Evolutionary conservation across 2,888 invertebrate species (phyloP).

Genomic region (Scaptomyza reducta): DNA sequence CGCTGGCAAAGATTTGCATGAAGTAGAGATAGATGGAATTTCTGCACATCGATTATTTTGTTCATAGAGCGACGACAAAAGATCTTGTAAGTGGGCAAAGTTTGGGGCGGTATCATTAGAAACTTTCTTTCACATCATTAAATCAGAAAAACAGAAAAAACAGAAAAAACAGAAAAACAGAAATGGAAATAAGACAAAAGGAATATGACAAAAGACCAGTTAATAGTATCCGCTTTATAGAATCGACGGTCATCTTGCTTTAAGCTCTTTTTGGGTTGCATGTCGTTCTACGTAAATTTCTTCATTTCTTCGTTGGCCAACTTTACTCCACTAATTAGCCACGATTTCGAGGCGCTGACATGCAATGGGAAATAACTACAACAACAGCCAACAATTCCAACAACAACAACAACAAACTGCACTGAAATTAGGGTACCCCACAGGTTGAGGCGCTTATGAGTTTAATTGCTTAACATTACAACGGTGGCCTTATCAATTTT

Average conservation of each 20-base stretch:
- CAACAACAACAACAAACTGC: conserved; percentile 45
- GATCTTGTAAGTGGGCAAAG: conserved; percentile 27
- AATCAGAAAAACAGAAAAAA: conserved; percentile 41
- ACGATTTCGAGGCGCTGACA: conserved; percentile 70
- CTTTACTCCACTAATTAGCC: conserved; percentile 72
- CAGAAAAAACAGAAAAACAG: not conserved
- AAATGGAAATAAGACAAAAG: conserved; percentile 44
- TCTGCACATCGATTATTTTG: conserved; percentile 5
- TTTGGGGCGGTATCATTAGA: conserved; percentile 61
- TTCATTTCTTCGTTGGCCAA: conserved; percentile 67
- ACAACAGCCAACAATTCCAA: conserved; percentile 14
- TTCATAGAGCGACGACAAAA: conserved; percentile 50
- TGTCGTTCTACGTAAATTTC: conserved; percentile 72
- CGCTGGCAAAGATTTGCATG: conserved; percentile 59
- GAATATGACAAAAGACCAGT: conserved; percentile 59
- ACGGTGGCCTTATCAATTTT: conserved; percentile 63
- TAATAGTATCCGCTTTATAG: conserved; percentile 59
- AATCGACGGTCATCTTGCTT: conserved; percentile 25
- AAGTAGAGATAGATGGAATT: conserved; percentile 2
- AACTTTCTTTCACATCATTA: conserved; percentile 79
- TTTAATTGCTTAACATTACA: conserved; percentile 76
- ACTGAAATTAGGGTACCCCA: conserved; percentile 70
- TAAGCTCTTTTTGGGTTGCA: conserved; percentile 34
- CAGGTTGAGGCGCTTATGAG: conserved; percentile 70
- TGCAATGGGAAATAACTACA: conserved; percentile 45